A percentile compares a stretch with the other conserved stretches of the same genome.
phyloP scores from a whole-genome alignment of 2,113 vertebrate species.

The Dromaius novaehollandiae region DNA sequence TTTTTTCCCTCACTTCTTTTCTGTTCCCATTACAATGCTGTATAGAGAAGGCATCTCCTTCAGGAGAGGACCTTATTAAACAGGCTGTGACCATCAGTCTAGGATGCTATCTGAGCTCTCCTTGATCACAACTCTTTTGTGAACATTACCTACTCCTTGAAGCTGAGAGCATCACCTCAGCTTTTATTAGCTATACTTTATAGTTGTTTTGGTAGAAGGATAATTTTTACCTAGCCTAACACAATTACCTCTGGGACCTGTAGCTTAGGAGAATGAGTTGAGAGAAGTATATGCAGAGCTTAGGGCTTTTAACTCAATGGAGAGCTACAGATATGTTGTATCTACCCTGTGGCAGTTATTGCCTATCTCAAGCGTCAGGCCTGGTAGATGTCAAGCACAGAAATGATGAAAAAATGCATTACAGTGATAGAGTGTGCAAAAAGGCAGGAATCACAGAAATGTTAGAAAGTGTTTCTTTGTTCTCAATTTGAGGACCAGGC shows the following conservation, averaged over 20 bases:
- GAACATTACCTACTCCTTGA: background rate
- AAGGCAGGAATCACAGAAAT: background rate
- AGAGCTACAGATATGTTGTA: background rate
- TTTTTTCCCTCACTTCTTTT: background rate
- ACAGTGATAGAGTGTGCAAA: background rate
- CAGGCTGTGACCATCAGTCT: background rate
- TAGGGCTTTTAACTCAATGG: background rate
- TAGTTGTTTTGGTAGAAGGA: background rate
- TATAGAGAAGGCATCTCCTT: background rate
- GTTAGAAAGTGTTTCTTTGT: background rate
- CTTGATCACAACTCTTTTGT: background rate
- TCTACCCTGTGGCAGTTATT: fast-evolving
- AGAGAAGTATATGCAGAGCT: background rate
- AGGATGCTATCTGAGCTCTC: background rate
- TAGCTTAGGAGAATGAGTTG: background rate
- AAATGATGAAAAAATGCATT: background rate
- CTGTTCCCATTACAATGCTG: background rate
- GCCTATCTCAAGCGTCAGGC: background rate
- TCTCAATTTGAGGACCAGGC: background rate
- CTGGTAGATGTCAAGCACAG: background rate
- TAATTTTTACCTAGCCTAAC: background rate
- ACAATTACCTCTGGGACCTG: background rate
- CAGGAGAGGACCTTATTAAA: background rate
- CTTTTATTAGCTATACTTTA: background rate
- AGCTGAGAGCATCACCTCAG: background rate